These are phyloP conservation scores for Anabas testudineus DNA, from an alignment of 2,797 vertebrate species.

Conservation along the genomic window DNA sequence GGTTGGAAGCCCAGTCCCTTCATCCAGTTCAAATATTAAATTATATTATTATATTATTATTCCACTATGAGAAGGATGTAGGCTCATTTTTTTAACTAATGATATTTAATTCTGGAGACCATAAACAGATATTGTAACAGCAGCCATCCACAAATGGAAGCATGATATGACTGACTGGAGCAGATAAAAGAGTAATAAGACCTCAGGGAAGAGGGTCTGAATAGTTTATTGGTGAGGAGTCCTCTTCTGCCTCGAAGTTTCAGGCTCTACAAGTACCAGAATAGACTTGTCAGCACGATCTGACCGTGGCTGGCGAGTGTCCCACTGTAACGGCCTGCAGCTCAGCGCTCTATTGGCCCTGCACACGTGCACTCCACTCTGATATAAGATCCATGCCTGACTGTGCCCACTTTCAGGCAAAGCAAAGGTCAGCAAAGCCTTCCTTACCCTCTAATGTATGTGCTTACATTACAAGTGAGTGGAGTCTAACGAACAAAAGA, in stretches of 20 bases:
- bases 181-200: constrained; percentile 41
- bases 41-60: too few species aligned
- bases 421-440: constrained; percentile 69
- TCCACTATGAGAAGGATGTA: background rate
- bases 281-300: constrained; percentile 79
- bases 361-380: constrained; percentile 59
- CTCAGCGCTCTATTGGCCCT: constrained; percentile 25
- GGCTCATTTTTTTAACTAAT: constrained; percentile 10
- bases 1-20: constrained; percentile 39
- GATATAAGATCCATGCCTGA: constrained; percentile 57
- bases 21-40: constrained; percentile 45
- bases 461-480: constrained; percentile 28
- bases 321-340: constrained; percentile 65
- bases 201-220: constrained; percentile 30
- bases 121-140: constrained; percentile 12
- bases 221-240: constrained; percentile 54
- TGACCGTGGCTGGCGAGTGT: constrained; percentile 57
- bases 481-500: constrained; percentile 10
- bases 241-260: constrained; percentile 47
- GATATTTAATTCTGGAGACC: constrained; percentile 12
- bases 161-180: constrained; percentile 32
- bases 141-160: constrained; percentile 14
- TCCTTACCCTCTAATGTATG: constrained; percentile 33
- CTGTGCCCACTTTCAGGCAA: constrained; percentile 51
- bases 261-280: constrained; percentile 66